Evolutionary conservation across 1,140 invertebrate species (phyloP).

Genomic region (Diachasmimorpha longicaudata): DNA sequence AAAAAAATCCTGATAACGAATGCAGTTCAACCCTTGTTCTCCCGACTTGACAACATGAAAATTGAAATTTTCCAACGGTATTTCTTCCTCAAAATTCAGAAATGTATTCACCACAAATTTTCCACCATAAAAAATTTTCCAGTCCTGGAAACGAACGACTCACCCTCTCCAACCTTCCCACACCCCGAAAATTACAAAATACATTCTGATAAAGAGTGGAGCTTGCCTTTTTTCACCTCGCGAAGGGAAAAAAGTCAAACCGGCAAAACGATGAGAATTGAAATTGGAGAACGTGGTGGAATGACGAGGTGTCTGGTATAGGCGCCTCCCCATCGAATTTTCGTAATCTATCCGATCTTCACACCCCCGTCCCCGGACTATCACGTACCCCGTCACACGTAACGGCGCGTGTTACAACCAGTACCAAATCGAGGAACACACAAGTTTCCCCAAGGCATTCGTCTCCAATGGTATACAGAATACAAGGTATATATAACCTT

Average conservation of each 20-base stretch:
- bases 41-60: neutral
- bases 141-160: too few relatives aligned
- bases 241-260: neutral
- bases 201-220: neutral
- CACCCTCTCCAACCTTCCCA: too few relatives aligned
- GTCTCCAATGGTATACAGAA: neutral
- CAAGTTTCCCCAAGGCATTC: neutral
- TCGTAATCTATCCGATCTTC: constrained; percentile 46
- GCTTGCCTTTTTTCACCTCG: neutral
- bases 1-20: too few relatives aligned
- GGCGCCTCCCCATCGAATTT: constrained; percentile 45
- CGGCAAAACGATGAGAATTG: constrained; percentile 17
- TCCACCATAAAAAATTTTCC: too few relatives aligned
- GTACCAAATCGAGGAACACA: constrained; percentile 15
- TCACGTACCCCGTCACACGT: constrained; percentile 26
- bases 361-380: constrained; percentile 12
- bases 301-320: constrained; percentile 46
- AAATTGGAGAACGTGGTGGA: constrained; percentile 45
- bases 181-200: too few relatives aligned
- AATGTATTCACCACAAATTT: too few relatives aligned
- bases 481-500: constrained; percentile 32
- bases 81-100: too few relatives aligned
- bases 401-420: constrained; percentile 17
- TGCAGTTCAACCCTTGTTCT: neutral
- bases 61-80: constrained; percentile 41